Evolutionary conservation across 1,140 invertebrate species (phyloP), one percentile per base, ranked within the genome.

Genomic region (Brachionus calyciflorus): DNA sequence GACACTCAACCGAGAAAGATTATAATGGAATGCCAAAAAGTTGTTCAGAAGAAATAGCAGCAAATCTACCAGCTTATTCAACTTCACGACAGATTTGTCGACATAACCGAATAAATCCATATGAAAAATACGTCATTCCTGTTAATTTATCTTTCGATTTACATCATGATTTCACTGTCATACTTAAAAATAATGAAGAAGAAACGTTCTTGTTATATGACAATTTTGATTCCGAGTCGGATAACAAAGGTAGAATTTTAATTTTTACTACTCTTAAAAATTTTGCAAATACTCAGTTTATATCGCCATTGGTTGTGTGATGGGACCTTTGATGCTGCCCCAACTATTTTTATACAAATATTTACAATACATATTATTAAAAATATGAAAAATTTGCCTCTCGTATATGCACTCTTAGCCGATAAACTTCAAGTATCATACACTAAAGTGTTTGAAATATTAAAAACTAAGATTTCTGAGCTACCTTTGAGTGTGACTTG

Each of bases 21-120:
- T 17, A 63, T 63, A 9, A 63, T 63, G 57, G 33, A 41, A 41
- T 63, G 33, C 24, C 57, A 63, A 41, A 63, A 63, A 41, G 28
- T 41, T 41, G 30, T 63, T 21, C 9, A 19, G 57, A 63, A 63
- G 57, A 63, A 63, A 14, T 63, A 19, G 9, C 40, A 33, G 33
- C 57, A 21, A 63, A 63, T 21, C 41, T 63, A 63, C 57, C 57
- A 63, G 17, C 33, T 63, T 63, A 63, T 41, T 30, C 57, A 17
- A 17, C 57, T 63, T n/a, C 57, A 40, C 40, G 57, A 63, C 57
- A 63, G 41, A 37, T 9, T 46, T 37, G 33, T 46, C 44, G 44
- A 3, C 5, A 10, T 17, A 46, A 14, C 14, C 9, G 44, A 7
- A 14, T 46, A 14, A 46, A 57, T 57, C 24, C 53, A 12, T 57